Conservation (phyloP, 1,140 invertebrate species). For the Drosophila fuyamai region DNA sequence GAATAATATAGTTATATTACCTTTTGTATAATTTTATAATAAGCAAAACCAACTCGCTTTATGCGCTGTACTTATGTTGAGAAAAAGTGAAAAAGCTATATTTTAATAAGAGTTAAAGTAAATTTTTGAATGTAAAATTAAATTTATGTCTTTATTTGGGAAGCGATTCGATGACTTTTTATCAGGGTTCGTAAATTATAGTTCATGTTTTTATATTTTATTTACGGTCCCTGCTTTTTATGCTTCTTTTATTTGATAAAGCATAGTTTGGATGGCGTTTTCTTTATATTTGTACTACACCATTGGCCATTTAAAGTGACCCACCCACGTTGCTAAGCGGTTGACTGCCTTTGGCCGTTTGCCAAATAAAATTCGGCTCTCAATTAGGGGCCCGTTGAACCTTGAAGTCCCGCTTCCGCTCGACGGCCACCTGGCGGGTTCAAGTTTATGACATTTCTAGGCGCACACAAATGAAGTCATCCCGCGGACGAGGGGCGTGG, state of each 20-base stretch:
- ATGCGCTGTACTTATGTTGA: too few species aligned
- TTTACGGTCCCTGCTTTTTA: background rate
- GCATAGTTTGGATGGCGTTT: background rate
- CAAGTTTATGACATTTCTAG: conserved; percentile 78
- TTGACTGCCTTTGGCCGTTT: conserved; percentile 36
- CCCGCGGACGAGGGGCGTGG: conserved; percentile 57
- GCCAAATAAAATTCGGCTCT: conserved; percentile 40
- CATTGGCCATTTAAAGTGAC: conserved; percentile 11
- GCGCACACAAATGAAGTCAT: conserved; percentile 68
- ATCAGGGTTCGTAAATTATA: too few species aligned
- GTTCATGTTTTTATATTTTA: too few species aligned
- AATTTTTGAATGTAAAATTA: background rate
- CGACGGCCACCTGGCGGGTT: conserved; percentile 40
- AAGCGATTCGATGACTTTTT: background rate
- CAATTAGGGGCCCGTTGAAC: conserved; percentile 70
- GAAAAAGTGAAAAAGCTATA: background rate
- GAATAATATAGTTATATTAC: too few species aligned
- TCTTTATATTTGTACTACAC: background rate
- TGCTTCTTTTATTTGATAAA: background rate
- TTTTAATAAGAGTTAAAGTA: background rate
- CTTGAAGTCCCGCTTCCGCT: conserved; percentile 59
- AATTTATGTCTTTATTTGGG: background rate
- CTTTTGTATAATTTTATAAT: too few species aligned
- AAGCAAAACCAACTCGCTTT: too few species aligned
- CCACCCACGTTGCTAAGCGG: conserved; percentile 38